Evolutionary conservation across 2,113 vertebrate species (phyloP).

Genomic region (Lepidothrix coronata): DNA sequence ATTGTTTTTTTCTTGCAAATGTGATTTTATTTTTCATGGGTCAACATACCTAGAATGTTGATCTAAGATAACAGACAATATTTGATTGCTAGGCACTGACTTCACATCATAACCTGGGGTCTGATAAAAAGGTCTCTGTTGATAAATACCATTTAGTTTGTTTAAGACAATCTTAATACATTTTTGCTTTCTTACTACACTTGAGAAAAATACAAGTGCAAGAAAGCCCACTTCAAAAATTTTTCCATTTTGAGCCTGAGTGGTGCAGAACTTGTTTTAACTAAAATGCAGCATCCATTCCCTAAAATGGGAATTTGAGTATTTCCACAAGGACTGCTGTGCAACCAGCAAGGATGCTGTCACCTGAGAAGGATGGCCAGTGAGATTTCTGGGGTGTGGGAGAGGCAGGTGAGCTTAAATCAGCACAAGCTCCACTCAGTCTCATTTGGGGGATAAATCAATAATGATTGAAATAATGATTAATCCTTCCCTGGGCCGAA

Average conservation of each 20-base stretch:
- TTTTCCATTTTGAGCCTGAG: background rate
- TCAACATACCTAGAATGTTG: background rate
- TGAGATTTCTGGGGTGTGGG: background rate
- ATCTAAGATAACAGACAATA: background rate
- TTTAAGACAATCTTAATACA: background rate
- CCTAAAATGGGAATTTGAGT: background rate
- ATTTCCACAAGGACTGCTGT: background rate
- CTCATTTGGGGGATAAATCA: background rate
- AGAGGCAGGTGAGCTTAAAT: background rate
- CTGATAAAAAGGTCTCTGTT: background rate
- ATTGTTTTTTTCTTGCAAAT: background rate
- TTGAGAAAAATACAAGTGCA: background rate
- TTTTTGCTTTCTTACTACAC: background rate
- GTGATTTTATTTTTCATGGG: background rate
- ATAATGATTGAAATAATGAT: background rate
- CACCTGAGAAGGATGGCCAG: background rate
- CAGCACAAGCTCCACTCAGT: background rate
- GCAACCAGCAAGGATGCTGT: background rate
- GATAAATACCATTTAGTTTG: background rate
- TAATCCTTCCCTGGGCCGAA: background rate
- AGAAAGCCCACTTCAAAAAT: background rate
- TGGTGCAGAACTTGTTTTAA: background rate
- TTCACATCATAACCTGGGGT: background rate
- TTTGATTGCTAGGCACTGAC: background rate
- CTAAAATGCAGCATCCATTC: background rate